Percentiles rank a stretch among this genome's conserved stretches.
phyloP scores from a whole-genome alignment of 2,888 invertebrate genomes.

The Diabrotica balteata region DNA sequence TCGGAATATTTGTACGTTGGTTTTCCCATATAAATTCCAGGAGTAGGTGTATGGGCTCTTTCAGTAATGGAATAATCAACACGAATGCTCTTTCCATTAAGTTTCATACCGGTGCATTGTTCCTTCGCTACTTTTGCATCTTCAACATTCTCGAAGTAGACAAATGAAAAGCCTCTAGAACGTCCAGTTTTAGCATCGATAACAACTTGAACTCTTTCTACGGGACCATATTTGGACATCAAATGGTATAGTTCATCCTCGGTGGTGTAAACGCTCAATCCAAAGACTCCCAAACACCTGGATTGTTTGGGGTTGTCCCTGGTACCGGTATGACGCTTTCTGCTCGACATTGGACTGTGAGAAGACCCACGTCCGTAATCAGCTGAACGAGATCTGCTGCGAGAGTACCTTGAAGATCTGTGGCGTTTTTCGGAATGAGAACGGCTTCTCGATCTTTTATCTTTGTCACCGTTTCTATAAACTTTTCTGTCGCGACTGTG shows the following conservation, averaged over 20 bases:
- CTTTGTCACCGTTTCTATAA: slow-evolving; percentile 58
- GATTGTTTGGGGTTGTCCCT: slow-evolving; percentile 88
- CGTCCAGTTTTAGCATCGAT: slow-evolving; percentile 96
- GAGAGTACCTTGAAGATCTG: slow-evolving; percentile 68
- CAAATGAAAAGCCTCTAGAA: slow-evolving; percentile 96
- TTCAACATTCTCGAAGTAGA: slow-evolving; percentile 86
- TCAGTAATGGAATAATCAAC: slow-evolving; percentile 97
- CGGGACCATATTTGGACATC: slow-evolving; percentile 89
- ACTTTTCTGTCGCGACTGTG: slow-evolving; percentile 58
- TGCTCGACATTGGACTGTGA: slow-evolving; percentile 83
- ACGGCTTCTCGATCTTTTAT: slow-evolving; percentile 65
- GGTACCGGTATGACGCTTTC: slow-evolving; percentile 79
- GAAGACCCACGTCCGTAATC: slow-evolving; percentile 68
- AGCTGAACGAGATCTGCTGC: slow-evolving; percentile 68
- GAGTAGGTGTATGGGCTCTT: slow-evolving; percentile 95
- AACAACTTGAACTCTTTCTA: slow-evolving; percentile 92
- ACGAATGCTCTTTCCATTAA: slow-evolving; percentile 90
- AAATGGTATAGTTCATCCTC: slow-evolving; percentile 92
- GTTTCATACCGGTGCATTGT: slow-evolving; percentile 91
- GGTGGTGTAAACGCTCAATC: slow-evolving; percentile 90
- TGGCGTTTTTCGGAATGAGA: slow-evolving; percentile 66
- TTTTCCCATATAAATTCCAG: slow-evolving; percentile 96
- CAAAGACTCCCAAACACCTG: slow-evolving; percentile 93
- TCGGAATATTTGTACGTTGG: slow-evolving; percentile 69
- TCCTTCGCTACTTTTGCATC: slow-evolving; percentile 95